Percentiles rank a stretch among this genome's conserved stretches.
Conservation (phyloP, 2,888 invertebrate species). For the Horisme vitalbata region DNA sequence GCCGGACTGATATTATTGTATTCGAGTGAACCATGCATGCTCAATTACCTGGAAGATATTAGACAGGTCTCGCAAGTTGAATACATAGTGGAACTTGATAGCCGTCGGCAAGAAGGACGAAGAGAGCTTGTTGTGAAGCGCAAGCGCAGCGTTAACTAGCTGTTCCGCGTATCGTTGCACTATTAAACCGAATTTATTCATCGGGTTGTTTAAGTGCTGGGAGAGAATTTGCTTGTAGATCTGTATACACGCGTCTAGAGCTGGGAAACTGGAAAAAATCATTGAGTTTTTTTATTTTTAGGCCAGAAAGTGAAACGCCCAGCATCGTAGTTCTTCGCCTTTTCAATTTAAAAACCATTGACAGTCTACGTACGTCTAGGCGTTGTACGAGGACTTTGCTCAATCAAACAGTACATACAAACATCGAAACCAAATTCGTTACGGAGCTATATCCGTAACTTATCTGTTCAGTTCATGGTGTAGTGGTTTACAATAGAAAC, state of each 20-base stretch:
- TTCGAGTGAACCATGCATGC: too few species aligned
- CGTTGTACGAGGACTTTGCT: too few species aligned
- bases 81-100: conserved; percentile 96
- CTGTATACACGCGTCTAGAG: conserved; percentile 89
- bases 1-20: too few species aligned
- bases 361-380: too few species aligned
- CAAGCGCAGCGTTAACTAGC: conserved; percentile 88
- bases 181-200: conserved; percentile 85
- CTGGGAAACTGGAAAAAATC: conserved; percentile 87
- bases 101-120: conserved; percentile 94
- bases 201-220: conserved; percentile 87
- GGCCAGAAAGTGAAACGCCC: too few species aligned
- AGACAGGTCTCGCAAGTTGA: conserved; percentile 95
- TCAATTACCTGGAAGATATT: conserved; percentile 93
- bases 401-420: too few species aligned
- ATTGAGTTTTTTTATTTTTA: neutral
- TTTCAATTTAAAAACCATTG: too few species aligned
- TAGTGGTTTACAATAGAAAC: too few species aligned
- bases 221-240: conserved; percentile 93
- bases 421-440: too few species aligned
- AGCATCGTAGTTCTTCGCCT: too few species aligned
- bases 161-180: conserved; percentile 84
- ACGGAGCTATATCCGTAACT: too few species aligned
- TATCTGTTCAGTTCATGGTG: too few species aligned
- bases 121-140: conserved; percentile 89